phyloP scores from a whole-genome alignment of 1,140 invertebrate species.

The Bradysia coprophila region DNA sequence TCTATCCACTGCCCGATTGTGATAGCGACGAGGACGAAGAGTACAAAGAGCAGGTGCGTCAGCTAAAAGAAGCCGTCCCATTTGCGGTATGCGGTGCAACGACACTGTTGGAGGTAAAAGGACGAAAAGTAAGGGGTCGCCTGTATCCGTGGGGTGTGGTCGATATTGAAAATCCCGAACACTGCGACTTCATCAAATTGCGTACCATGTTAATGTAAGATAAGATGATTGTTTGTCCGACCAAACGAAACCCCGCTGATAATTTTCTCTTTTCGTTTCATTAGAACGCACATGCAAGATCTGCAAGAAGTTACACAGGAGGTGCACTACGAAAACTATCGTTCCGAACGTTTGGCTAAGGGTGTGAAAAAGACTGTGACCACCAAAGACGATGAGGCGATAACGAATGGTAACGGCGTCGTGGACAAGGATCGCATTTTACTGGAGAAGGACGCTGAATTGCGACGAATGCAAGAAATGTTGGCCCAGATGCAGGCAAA shows the following conservation, averaged over 20 bases:
- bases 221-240: not conserved
- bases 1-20: slow-evolving; percentile 92
- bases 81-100: slow-evolving; percentile 99
- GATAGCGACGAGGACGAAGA: slow-evolving; percentile 90
- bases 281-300: slow-evolving; percentile 86
- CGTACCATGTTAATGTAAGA: slow-evolving; percentile 88
- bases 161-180: slow-evolving; percentile 98
- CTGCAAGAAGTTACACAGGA: slow-evolving; percentile 89
- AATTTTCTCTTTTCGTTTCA: not conserved
- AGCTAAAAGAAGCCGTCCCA: slow-evolving; percentile 82
- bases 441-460: slow-evolving; percentile 77
- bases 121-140: slow-evolving; percentile 74
- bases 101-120: slow-evolving; percentile 74
- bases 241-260: too few relatives aligned
- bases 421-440: slow-evolving; percentile 66
- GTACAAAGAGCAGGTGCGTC: slow-evolving; percentile 85
- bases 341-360: slow-evolving; percentile 68
- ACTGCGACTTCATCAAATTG: slow-evolving; percentile 97
- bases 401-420: slow-evolving; percentile 24
- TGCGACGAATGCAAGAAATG: slow-evolving; percentile 88
- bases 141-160: slow-evolving; percentile 98
- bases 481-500: slow-evolving; percentile 86
- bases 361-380: slow-evolving; percentile 35
- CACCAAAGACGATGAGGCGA: slow-evolving; percentile 12
- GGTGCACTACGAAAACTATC: slow-evolving; percentile 94